Conservation (phyloP, 35 echinoderm and acorn worm species). For the Ptychodera flava region DNA sequence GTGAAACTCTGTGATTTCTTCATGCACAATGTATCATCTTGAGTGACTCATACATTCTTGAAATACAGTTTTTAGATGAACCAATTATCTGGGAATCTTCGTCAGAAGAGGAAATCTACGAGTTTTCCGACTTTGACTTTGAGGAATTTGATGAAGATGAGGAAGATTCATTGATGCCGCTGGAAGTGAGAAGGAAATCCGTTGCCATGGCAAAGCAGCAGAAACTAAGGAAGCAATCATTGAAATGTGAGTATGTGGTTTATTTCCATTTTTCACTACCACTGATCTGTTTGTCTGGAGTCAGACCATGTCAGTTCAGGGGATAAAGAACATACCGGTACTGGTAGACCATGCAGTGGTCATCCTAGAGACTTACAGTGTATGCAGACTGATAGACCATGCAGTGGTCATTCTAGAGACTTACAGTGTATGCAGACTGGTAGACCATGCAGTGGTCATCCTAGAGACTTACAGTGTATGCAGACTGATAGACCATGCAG, state of each 20-base stretch:
- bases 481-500: too few species aligned
- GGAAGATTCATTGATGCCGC: background rate
- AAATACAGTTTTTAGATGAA: conserved; percentile 24
- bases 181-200: background rate
- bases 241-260: background rate
- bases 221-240: background rate
- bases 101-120: conserved; percentile 10
- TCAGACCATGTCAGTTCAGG: background rate
- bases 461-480: too few species aligned
- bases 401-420: too few species aligned
- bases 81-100: conserved; percentile 63
- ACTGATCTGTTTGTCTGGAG: background rate
- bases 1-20: too few species aligned
- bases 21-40: too few species aligned
- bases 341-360: background rate
- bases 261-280: background rate
- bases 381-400: too few species aligned
- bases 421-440: too few species aligned
- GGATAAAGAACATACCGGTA: background rate
- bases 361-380: too few species aligned
- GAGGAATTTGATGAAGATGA: background rate
- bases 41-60: too few species aligned
- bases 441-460: too few species aligned
- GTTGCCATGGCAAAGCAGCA: background rate
- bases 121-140: background rate